Conservation (phyloP, 2,888 invertebrate genomes). For the Acronicta leporina region DNA sequence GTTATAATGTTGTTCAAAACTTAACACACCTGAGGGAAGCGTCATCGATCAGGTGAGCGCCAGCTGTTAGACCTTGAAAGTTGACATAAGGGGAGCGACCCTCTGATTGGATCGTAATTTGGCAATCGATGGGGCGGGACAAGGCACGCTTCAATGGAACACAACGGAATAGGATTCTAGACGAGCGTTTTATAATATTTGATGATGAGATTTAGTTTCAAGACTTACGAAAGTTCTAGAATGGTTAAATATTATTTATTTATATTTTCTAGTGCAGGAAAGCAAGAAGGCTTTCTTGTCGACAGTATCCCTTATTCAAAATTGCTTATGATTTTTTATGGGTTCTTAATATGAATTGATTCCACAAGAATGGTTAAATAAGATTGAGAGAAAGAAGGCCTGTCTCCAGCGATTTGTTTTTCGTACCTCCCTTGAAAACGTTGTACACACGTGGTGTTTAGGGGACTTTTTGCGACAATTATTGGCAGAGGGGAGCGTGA, state of each 20-base stretch:
- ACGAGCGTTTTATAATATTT: not conserved
- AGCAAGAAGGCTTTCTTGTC: too few species aligned
- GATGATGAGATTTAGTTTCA: not conserved
- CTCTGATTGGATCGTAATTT: slow-evolving; percentile 41
- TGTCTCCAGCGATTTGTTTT: not conserved
- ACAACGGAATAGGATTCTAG: not conserved
- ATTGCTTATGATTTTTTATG: too few species aligned
- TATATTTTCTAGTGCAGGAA: too few species aligned
- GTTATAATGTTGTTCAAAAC: slow-evolving; percentile 11
- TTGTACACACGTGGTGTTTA: slow-evolving; percentile 20
- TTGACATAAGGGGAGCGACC: slow-evolving; percentile 36
- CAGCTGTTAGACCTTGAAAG: slow-evolving; percentile 55
- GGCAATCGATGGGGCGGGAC: slow-evolving; percentile 37
- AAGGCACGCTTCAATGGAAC: not conserved
- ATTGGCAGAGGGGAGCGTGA: slow-evolving; percentile 54
- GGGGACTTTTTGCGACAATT: slow-evolving; percentile 68
- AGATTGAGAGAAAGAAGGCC: too few species aligned
- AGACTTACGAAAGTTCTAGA: not conserved
- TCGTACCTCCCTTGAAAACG: not conserved
- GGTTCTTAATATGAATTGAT: too few species aligned
- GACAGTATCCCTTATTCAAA: too few species aligned
- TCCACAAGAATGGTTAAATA: too few species aligned
- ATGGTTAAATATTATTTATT: too few species aligned
- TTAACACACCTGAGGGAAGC: slow-evolving; percentile 16
- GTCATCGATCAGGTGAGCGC: slow-evolving; percentile 41